Base-by-base conservation (phyloP, 1,140 invertebrate species). In the Zaprionus capensis region DNA sequence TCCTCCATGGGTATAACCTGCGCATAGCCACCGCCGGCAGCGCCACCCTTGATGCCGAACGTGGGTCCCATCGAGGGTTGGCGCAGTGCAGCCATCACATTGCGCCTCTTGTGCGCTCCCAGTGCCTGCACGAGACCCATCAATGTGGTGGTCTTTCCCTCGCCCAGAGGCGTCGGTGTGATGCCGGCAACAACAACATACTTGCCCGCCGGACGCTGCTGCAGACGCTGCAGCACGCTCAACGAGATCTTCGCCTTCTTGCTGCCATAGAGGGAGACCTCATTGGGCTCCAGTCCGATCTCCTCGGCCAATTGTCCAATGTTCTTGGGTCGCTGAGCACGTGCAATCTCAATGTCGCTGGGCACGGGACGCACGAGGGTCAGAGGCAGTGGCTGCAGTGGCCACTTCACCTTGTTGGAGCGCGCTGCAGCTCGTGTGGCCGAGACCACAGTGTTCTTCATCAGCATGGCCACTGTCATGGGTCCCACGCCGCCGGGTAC, bases 1-100 rank as follows among this genome's bases (percentile, higher is more conserved):
- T 99, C 99, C 93, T 99, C 99, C 99, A 99, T 99, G 1, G 99
- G 99, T 82, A 99, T 99, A 0, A 99, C 98, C 94, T 98, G 93
- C 2, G 85, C 83, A 41, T 92, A 92, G 28, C 91, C 91, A 28
- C 91, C 91, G 17, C 91, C 91, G 15, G 91, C 91, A 0, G 91
- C 91, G 7, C 91, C 91, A 2, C 91, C 98, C 94, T 99, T 99
- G 49, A 99, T 98, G 15, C 99, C 99, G 94, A 99, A 99, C 2
- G 98, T 99, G 1, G 99, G 99, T 24, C 99, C 99, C 93, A 99
- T 98, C 36, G 98, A 99, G 0, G 99, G 99, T 92, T 99, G 99
- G n/a, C 99, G 94, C 57, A 99, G 95, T 91, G 97, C 99, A 6
- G 97, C 99, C 92, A 99, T 96, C 0, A 97, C 95, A 94, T 99